phyloP scores from a whole-genome alignment of 2,797 vertebrate genomes.

The Florisuga fusca region DNA sequence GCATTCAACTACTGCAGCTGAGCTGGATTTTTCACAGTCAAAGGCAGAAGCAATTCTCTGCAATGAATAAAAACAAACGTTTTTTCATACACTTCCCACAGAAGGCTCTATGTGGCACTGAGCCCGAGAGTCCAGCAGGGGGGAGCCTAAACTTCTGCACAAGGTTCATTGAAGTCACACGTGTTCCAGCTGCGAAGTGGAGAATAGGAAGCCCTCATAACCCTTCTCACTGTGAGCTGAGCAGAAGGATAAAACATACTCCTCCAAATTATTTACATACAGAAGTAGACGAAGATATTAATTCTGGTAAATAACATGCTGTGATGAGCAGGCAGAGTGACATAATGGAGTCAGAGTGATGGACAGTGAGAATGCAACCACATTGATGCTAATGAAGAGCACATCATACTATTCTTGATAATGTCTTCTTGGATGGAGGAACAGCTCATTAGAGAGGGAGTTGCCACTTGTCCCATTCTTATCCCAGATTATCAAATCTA shows the following conservation, averaged over 20 bases:
- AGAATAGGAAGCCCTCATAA: neutral
- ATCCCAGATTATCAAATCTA: neutral
- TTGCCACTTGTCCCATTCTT: neutral
- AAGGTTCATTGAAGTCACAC: neutral
- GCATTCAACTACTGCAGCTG: constrained; percentile 56
- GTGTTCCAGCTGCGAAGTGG: neutral
- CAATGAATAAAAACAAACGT: neutral
- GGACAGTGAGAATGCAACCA: neutral
- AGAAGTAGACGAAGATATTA: neutral
- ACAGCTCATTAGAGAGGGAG: neutral
- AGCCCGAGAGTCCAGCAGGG: neutral
- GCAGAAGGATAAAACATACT: neutral
- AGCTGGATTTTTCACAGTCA: constrained; percentile 58
- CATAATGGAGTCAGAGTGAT: neutral
- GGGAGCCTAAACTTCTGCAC: neutral
- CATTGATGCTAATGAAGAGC: neutral
- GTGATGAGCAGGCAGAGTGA: neutral
- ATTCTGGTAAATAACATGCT: neutral
- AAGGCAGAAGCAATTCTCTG: constrained; percentile 46
- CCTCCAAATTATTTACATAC: neutral
- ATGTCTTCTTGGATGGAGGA: neutral
- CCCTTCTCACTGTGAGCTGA: neutral
- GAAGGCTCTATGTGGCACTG: neutral
- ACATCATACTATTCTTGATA: neutral
- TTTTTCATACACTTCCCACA: neutral